These are phyloP conservation scores for Sussaba pulchella DNA, from an alignment of 2,888 invertebrate genomes.

Conservation along the genomic window DNA sequence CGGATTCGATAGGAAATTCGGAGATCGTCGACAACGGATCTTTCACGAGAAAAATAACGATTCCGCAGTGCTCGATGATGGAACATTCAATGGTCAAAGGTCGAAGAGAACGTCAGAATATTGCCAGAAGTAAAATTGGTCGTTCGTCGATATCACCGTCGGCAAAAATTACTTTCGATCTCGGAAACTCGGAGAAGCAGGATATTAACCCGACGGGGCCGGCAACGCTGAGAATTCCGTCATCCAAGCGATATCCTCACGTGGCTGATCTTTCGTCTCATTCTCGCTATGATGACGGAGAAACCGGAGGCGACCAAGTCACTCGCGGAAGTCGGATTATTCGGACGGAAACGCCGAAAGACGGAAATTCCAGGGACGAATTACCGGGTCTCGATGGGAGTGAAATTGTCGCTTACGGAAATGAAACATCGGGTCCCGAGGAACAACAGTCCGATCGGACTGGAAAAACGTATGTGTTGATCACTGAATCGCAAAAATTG, in stretches of 20 bases:
- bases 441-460: slow-evolving; percentile 32
- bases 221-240: background rate
- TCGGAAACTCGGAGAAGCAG: background rate
- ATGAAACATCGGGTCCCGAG: background rate
- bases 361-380: slow-evolving; percentile 14
- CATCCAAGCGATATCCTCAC: background rate
- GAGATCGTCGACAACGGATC: background rate
- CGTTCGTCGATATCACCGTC: background rate
- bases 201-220: background rate
- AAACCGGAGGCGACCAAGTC: slow-evolving; percentile 21
- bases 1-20: background rate
- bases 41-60: background rate
- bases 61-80: background rate
- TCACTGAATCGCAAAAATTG: slow-evolving; percentile 23
- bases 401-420: background rate
- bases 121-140: background rate
- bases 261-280: background rate
- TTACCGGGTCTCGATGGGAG: background rate
- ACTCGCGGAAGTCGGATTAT: slow-evolving; percentile 56
- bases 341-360: slow-evolving; percentile 6
- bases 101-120: background rate
- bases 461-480: slow-evolving; percentile 39
- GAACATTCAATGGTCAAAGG: background rate
- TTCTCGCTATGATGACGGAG: slow-evolving; percentile 17
- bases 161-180: slow-evolving; percentile 3